A percentile compares a stretch with the other conserved stretches of the same genome.
Conservation (phyloP, 2,797 vertebrate species). For the Siniperca undulata region DNA sequence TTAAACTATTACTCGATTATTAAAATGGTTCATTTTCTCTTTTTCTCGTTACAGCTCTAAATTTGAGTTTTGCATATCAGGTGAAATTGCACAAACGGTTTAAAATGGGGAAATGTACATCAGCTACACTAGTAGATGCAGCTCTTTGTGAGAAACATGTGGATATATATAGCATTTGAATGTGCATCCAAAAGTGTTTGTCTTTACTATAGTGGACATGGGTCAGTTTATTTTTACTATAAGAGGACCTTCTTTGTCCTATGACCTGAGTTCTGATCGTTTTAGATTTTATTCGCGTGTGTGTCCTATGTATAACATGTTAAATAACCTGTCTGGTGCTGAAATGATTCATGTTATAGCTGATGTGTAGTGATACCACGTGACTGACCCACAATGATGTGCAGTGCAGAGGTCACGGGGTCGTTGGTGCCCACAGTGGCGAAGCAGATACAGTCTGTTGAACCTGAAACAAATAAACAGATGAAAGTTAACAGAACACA, state of each 20-base stretch:
- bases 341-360: background rate
- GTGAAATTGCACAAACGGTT: background rate
- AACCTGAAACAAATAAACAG: slow-evolving; percentile 83
- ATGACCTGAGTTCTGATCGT: background rate
- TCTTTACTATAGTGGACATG: background rate
- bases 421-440: slow-evolving; percentile 93
- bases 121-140: background rate
- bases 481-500: too few species aligned
- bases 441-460: slow-evolving; percentile 96
- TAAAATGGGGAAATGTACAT: background rate
- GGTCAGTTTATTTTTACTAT: background rate
- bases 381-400: slow-evolving; percentile 93
- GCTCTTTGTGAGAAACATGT: background rate
- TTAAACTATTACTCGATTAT: too few species aligned
- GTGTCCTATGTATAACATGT: background rate
- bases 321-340: background rate
- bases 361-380: background rate
- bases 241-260: background rate
- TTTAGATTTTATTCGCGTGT: background rate
- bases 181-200: background rate
- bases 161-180: background rate
- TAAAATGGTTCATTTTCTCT: background rate
- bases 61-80: background rate
- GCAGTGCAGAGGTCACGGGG: slow-evolving; percentile 93
- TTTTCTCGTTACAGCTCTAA: background rate